Percentiles rank a stretch among this genome's conserved stretches.
Conservation (phyloP, 2,888 invertebrate genomes). For the Yponomeuta evonymella region DNA sequence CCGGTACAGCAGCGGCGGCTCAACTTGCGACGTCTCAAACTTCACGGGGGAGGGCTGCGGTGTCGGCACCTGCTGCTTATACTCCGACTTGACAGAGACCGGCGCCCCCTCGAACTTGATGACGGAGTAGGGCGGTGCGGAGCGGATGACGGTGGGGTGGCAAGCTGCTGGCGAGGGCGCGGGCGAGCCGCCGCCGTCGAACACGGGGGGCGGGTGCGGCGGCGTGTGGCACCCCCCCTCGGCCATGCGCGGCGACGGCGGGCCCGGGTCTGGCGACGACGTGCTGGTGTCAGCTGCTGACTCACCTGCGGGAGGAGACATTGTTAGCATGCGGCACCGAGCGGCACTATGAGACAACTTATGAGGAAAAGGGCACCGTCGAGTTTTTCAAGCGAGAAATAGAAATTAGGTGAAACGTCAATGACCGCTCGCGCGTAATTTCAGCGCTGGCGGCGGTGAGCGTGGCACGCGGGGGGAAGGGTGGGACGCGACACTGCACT, state of each 20-base stretch:
- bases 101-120: slow-evolving; percentile 76
- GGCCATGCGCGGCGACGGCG: slow-evolving; percentile 88
- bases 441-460: slow-evolving; percentile 57
- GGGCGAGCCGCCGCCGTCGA: slow-evolving; percentile 67
- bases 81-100: slow-evolving; percentile 51
- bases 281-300: slow-evolving; percentile 95
- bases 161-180: slow-evolving; percentile 56
- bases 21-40: slow-evolving; percentile 50
- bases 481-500: slow-evolving; percentile 76
- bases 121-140: slow-evolving; percentile 75
- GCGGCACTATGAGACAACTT: slow-evolving; percentile 18
- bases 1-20: slow-evolving; percentile 53
- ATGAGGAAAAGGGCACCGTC: slow-evolving; percentile 57
- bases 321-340: slow-evolving; percentile 13
- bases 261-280: slow-evolving; percentile 92
- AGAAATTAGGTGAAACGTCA: slow-evolving; percentile 76
- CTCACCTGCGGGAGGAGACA: slow-evolving; percentile 80
- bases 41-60: slow-evolving; percentile 66
- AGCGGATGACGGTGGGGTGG: slow-evolving; percentile 74
- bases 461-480: slow-evolving; percentile 42
- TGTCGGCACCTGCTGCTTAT: slow-evolving; percentile 43
- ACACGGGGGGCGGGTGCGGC: slow-evolving; percentile 75
- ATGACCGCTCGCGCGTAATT: slow-evolving; percentile 58
- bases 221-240: slow-evolving; percentile 79
- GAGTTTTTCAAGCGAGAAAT: slow-evolving; percentile 63